Conservation (phyloP, 2,113 vertebrate species). For the Phrynosoma platyrhinos region DNA sequence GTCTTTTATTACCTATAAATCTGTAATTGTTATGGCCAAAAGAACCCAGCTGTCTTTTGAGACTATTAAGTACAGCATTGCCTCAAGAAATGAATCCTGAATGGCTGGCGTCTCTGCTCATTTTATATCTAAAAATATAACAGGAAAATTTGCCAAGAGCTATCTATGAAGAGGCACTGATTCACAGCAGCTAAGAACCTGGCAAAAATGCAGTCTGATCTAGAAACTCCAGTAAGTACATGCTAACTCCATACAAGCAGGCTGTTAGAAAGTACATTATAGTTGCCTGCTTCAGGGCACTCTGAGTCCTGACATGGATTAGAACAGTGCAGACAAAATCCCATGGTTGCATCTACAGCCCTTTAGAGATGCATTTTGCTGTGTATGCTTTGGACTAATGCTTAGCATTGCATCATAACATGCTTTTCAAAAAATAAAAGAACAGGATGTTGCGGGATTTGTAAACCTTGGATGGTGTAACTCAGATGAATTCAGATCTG, state of each 20-base stretch:
- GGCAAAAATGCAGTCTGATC: not conserved
- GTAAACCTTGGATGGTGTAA: too few relatives aligned
- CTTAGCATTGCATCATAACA: too few relatives aligned
- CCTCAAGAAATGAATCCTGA: not conserved
- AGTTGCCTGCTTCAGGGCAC: not conserved
- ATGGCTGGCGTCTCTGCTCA: not conserved
- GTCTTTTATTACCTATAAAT: constrained; percentile 16
- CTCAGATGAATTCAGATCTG: too few relatives aligned
- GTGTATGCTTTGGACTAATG: too few relatives aligned
- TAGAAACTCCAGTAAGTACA: not conserved
- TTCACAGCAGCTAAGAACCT: not conserved
- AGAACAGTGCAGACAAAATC: not conserved
- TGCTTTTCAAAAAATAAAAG: too few relatives aligned
- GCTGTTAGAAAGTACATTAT: not conserved
- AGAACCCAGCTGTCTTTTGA: not conserved
- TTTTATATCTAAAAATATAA: constrained; percentile 11
- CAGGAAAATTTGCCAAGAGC: not conserved
- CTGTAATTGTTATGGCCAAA: constrained; percentile 18
- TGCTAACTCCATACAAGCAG: not conserved
- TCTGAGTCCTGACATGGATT: not conserved
- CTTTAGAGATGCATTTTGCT: not conserved
- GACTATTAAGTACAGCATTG: constrained; percentile 2
- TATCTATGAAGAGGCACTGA: not conserved
- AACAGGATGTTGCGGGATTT: too few relatives aligned
- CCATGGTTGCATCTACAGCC: not conserved